Evolutionary conservation across 2,888 invertebrate genomes (phyloP), one percentile per base, ranked within the genome.

Genomic region (Drosophila testacea): DNA sequence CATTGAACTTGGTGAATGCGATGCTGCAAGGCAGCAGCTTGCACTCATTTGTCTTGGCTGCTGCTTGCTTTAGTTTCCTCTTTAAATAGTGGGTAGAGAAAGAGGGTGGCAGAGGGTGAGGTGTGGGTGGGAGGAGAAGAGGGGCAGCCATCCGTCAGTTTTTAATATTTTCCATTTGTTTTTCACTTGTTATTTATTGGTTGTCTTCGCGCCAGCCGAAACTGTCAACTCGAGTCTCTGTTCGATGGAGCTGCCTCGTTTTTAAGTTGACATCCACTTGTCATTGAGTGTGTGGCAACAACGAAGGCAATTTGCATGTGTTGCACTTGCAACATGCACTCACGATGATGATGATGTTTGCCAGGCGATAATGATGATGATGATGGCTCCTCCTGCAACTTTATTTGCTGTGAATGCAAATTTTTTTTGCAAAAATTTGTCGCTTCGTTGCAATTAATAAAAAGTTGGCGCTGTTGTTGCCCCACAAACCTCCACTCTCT

Each of bases 141-240:
- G 79, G 84, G 76, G 80, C 81, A 87, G 73, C 77, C 90, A 91
- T 91, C 89, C 88, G 89, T 91, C 90, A 91, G 83, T 77, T 88
- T 90, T 87, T 89, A 91, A 91, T 91, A 91, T 88, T 90, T 89
- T 82, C 82, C 87, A 90, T 90, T 90, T 90, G 88, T 81, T 82
- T 81, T 84, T 77, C 81, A 76, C 83, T 86, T 67, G 73, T 85
- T 89, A 87, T 88, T 89, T 85, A 87, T 90, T 88, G 81, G 83
- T 61, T 68, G 69, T 54, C 55, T 39, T 61, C 52, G 79, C 39
- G 51, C 38, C 63, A 46, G 61, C 51, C 42, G 16, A 36, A 69
- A 57, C 59, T 77, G 72, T 72, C 75, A 72, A 60, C 67, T 59
- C 55, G 51, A 56, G 50, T 44, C 54, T 39, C 42, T 47, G 38